Evolutionary conservation across 2,888 invertebrate genomes (phyloP), one percentile per base, ranked within the genome.

Genomic region (Odontothrips loti): DNA sequence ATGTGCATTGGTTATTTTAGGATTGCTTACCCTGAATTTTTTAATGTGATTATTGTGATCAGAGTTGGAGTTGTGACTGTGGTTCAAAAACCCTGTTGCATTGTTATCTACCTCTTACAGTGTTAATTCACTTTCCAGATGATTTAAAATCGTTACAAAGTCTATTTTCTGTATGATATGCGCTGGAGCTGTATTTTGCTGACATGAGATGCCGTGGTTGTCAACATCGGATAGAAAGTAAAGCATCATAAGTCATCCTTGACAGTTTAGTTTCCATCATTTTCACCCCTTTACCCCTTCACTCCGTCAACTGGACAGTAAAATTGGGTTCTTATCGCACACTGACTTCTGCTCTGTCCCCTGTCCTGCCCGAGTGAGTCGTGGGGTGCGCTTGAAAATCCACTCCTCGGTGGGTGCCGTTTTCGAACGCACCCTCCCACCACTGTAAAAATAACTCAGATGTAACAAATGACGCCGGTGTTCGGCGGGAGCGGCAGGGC

Each of bases 131-230:
- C 68, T 75, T 12, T 27, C 9, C 68, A 75, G 27, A 75, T 23
- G 27, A 75, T 75, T 27, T 75, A 75, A 75, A 75, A 75, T 8
- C 27, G 23, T 75, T 27, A 27, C 27, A 75, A 75, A 75, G 68
- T 75, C 68, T 75, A 75, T 75, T 75, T 75, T 75, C 68, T 75
- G 68, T 75, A 75, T 27, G 68, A 27, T 23, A 75, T 75, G 68
- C 23, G 68, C 27, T 75, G 27, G 23, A 75, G 68, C 27, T 75
- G 27, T 27, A 75, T 75, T 75, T 75, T 75, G 68, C 68, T 68
- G 68, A 23, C 11, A 68, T 68, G 68, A 68, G 68, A 68, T 68
- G 68, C 68, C 68, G 23, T 75, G 27, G 58, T 20, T 58, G 58
- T 1, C 15, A 75, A 23, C 68, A 75, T 27, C 68, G 23, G 27